Evolutionary conservation across 2,113 vertebrate genomes (phyloP).

Genomic region (Pycnonotus jocosus): DNA sequence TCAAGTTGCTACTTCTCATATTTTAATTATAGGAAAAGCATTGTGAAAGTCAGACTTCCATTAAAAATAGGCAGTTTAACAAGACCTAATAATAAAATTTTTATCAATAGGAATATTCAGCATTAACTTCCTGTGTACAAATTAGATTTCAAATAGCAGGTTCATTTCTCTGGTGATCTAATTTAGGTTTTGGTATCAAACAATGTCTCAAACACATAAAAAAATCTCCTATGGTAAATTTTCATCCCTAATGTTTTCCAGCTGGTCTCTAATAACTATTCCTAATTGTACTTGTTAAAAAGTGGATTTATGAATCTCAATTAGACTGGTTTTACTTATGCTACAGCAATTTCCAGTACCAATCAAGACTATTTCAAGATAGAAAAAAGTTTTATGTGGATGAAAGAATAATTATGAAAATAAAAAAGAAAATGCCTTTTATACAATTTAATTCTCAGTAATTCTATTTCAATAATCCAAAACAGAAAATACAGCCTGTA

Average conservation of each 20-base stretch:
- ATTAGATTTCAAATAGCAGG: conserved; percentile 50
- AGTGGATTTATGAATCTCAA: conserved; percentile 74
- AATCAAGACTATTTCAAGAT: conserved; percentile 29
- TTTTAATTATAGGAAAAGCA: conserved; percentile 61
- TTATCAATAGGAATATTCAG: conserved; percentile 59
- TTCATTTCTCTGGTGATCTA: conserved; percentile 60
- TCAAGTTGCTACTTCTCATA: conserved; percentile 25
- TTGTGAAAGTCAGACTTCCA: conserved; percentile 27
- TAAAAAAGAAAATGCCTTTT: conserved; percentile 57
- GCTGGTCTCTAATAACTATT: conserved; percentile 70
- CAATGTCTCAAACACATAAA: conserved; percentile 52
- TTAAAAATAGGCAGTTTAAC: conserved; percentile 44
- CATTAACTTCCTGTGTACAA: conserved; percentile 63
- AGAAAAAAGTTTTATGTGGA: conserved; percentile 52
- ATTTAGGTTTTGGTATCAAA: conserved; percentile 58
- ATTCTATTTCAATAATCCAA: conserved; percentile 36
- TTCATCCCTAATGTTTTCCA: conserved; percentile 63
- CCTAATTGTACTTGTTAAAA: conserved; percentile 77
- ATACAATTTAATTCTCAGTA: conserved; percentile 48
- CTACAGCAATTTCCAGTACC: conserved; percentile 41
- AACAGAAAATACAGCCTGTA: conserved; percentile 18
- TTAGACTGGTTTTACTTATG: conserved; percentile 60
- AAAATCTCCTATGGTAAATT: conserved; percentile 54
- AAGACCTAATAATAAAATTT: conserved; percentile 51
- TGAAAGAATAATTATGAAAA: conserved; percentile 69